A percentile compares a stretch with the other conserved stretches of the same genome.
Conservation (phyloP, 2,888 invertebrate species). For the Ophion ellenae region DNA sequence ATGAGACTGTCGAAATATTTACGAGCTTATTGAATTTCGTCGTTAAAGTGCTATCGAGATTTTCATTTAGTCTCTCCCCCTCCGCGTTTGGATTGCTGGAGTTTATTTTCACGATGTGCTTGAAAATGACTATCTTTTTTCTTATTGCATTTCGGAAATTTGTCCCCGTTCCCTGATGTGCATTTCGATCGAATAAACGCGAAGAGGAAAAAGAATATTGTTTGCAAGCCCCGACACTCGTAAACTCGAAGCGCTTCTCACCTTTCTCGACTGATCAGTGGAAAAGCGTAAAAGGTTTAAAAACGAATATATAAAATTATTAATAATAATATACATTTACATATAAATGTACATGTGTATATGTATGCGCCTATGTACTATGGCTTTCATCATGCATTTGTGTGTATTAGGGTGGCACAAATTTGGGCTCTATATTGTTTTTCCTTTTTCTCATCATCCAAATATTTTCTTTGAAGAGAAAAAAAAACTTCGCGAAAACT, state of each 20-base stretch:
- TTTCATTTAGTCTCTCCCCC: background rate
- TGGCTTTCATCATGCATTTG: constrained; percentile 20
- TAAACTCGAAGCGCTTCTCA: background rate
- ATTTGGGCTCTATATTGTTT: too few relatives aligned
- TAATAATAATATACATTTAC: constrained; percentile 40
- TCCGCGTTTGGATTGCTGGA: background rate
- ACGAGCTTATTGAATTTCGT: constrained; percentile 14
- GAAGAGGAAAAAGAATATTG: background rate
- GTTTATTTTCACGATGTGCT: background rate
- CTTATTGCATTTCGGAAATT: background rate
- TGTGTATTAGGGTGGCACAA: background rate
- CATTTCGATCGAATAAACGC: background rate
- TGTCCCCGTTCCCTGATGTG: background rate
- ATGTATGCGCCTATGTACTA: constrained; percentile 43
- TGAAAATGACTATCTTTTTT: background rate
- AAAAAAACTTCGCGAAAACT: too few relatives aligned
- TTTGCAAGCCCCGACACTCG: background rate
- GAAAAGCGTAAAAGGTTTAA: constrained; percentile 41
- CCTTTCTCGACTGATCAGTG: constrained; percentile 7
- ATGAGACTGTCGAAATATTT: constrained; percentile 51
- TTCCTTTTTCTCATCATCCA: too few relatives aligned
- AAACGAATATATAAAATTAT: constrained; percentile 49
- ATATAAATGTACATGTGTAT: constrained; percentile 20
- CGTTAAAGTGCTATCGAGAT: background rate
- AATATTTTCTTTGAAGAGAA: too few relatives aligned